A percentile compares a stretch with the other conserved stretches of the same genome.
Conservation (phyloP, 2,888 invertebrate species). For the Aplocera efformata region DNA sequence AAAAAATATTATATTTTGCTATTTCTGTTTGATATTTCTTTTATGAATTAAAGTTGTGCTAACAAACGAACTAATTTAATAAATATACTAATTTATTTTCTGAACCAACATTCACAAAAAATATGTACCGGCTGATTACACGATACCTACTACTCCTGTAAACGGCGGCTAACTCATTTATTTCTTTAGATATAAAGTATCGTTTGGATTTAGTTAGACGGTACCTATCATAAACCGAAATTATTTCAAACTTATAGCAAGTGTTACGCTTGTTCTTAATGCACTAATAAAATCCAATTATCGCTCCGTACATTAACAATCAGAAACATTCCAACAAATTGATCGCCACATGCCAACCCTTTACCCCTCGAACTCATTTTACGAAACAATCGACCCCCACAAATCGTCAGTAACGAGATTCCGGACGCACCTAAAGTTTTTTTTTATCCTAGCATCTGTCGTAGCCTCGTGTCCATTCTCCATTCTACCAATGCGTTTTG, state of each 20-base stretch:
- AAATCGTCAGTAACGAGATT: slow-evolving; percentile 60
- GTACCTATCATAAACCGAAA: too few species aligned
- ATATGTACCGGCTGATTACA: too few species aligned
- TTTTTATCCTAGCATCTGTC: slow-evolving; percentile 68
- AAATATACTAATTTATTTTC: too few species aligned
- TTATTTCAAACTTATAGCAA: background rate
- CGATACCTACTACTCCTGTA: too few species aligned
- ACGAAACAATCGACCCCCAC: slow-evolving; percentile 51
- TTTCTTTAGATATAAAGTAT: too few species aligned
- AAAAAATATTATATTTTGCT: too few species aligned
- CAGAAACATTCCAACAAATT: slow-evolving; percentile 21
- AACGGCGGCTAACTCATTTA: too few species aligned
- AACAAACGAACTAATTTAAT: too few species aligned
- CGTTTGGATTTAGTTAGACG: too few species aligned
- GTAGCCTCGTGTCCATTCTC: slow-evolving; percentile 70
- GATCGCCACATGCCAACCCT: slow-evolving; percentile 37
- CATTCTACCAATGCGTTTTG: slow-evolving; percentile 41
- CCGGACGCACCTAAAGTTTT: slow-evolving; percentile 42
- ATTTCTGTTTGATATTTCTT: too few species aligned
- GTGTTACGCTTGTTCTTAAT: background rate
- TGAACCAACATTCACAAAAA: too few species aligned
- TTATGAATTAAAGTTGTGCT: too few species aligned
- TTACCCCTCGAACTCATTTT: slow-evolving; percentile 49
- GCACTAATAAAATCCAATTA: slow-evolving; percentile 16
- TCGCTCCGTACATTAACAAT: slow-evolving; percentile 10